These are phyloP conservation scores for Campoletis sonorensis DNA, from an alignment of 1,140 invertebrate genomes.

Conservation along the genomic window DNA sequence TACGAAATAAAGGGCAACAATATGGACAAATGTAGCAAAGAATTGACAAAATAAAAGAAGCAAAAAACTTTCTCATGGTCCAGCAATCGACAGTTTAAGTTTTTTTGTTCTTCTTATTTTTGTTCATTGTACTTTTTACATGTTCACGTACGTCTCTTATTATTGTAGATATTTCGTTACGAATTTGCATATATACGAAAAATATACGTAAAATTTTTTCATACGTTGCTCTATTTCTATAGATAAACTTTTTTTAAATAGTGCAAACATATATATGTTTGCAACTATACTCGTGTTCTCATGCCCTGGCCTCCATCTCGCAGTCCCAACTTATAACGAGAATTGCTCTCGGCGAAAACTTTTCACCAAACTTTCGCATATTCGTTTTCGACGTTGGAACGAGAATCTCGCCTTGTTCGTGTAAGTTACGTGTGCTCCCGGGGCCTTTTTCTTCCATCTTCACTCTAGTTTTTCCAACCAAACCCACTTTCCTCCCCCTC, in stretches of 20 bases:
- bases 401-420: slow-evolving; percentile 3
- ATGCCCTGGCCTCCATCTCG: slow-evolving; percentile 14
- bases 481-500: slow-evolving; percentile 10
- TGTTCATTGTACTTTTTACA: slow-evolving; percentile 11
- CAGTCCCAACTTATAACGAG: slow-evolving; percentile 66
- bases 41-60: slow-evolving; percentile 41
- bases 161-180: too few species aligned
- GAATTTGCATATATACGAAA: background rate
- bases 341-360: slow-evolving; percentile 65
- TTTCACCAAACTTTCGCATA: slow-evolving; percentile 54
- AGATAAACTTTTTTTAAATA: too few species aligned
- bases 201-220: too few species aligned
- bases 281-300: background rate
- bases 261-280: background rate
- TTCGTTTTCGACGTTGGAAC: slow-evolving; percentile 46
- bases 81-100: slow-evolving; percentile 60
- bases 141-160: background rate
- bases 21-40: background rate
- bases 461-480: slow-evolving; percentile 52
- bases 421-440: slow-evolving; percentile 42
- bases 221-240: too few species aligned
- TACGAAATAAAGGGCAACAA: background rate
- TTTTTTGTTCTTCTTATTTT: slow-evolving; percentile 17
- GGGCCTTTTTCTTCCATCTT: slow-evolving; percentile 38
- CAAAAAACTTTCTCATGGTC: slow-evolving; percentile 58